Evolutionary conservation across 2,113 vertebrate genomes (phyloP).

Genomic region (Dromiciops gliroides): DNA sequence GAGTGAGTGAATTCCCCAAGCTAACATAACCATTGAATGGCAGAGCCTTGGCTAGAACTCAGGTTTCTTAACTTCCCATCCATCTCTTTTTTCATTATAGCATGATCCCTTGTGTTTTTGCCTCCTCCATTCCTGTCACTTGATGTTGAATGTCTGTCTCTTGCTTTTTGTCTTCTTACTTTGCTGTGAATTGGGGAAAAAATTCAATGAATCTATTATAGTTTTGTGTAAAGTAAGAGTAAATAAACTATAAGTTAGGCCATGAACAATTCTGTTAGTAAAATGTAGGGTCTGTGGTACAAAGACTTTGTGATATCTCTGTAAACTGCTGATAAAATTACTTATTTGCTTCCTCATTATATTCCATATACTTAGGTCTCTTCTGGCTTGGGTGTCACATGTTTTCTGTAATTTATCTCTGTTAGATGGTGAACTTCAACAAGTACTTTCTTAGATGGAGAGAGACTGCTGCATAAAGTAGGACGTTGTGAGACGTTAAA

Average conservation of each 20-base stretch:
- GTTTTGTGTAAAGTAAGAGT: not conserved
- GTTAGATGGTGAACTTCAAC: slow-evolving; percentile 43
- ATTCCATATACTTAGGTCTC: not conserved
- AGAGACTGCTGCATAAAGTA: slow-evolving; percentile 9
- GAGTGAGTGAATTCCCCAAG: not conserved
- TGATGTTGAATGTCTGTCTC: not conserved
- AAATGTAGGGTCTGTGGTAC: not conserved
- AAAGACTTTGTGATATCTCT: not conserved
- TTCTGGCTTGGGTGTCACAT: not conserved
- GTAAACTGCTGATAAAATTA: not conserved
- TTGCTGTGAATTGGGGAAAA: not conserved
- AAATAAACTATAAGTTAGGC: not conserved
- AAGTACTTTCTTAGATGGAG: not conserved
- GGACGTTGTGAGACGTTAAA: slow-evolving; percentile 41
- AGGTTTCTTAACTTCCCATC: not conserved
- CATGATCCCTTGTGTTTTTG: not conserved
- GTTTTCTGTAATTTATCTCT: not conserved
- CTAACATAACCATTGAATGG: not conserved
- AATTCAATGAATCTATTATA: not conserved
- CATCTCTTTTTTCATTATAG: not conserved
- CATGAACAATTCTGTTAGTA: not conserved
- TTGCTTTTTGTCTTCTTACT: not conserved
- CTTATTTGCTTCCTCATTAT: not conserved
- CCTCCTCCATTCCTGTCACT: not conserved
- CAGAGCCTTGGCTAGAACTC: not conserved